Percentiles rank a stretch among this genome's conserved stretches.
Conservation (phyloP, 1,140 invertebrate genomes). For the Polypedilum pembai region DNA sequence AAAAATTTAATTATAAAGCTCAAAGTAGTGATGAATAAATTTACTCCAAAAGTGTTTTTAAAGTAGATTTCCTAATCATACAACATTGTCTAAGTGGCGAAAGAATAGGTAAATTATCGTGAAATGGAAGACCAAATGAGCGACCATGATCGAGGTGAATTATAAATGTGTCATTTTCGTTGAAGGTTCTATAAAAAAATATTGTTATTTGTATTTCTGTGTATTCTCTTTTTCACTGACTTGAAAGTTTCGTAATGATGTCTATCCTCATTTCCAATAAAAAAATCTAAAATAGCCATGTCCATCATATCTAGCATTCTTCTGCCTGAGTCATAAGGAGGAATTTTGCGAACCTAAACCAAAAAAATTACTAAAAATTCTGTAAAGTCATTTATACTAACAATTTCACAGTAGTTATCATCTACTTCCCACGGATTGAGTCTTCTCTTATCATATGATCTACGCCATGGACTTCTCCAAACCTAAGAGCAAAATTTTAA, state of each 20-base stretch:
- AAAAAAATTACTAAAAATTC: background rate
- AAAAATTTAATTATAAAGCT: too few species aligned
- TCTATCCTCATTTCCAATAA: constrained; percentile 94
- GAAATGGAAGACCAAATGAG: constrained; percentile 81
- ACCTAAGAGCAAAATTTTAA: constrained; percentile 50
- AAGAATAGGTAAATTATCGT: constrained; percentile 90
- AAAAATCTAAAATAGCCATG: constrained; percentile 83
- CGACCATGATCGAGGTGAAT: constrained; percentile 90
- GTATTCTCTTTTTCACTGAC: constrained; percentile 41
- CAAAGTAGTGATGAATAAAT: constrained; percentile 31
- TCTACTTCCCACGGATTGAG: constrained; percentile 96
- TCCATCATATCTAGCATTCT: constrained; percentile 91
- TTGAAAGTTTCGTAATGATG: constrained; percentile 96
- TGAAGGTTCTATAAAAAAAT: constrained; percentile 28
- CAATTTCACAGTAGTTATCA: constrained; percentile 84
- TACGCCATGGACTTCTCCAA: constrained; percentile 92
- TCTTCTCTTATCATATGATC: constrained; percentile 92
- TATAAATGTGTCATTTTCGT: constrained; percentile 81
- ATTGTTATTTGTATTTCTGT: background rate
- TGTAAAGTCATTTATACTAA: background rate
- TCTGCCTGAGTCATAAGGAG: constrained; percentile 84
- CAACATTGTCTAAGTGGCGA: constrained; percentile 90
- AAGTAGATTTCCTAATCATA: constrained; percentile 68
- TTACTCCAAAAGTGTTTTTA: constrained; percentile 63
- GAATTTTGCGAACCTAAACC: constrained; percentile 60